Base-by-base conservation (phyloP, 2,797 vertebrate genomes). In the Gymnodraco acuticeps region DNA sequence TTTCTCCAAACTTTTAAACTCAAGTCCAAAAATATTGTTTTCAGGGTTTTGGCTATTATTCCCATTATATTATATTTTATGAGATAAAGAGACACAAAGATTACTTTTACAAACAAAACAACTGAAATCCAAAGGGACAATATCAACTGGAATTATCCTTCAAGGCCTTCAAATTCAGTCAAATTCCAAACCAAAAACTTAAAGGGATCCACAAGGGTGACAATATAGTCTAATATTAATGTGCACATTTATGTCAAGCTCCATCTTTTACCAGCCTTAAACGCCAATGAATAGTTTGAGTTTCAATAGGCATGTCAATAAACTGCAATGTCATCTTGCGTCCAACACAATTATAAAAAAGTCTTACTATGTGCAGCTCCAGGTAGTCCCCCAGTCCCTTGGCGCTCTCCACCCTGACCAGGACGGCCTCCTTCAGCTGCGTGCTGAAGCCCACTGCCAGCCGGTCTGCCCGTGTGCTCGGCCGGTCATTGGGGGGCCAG, bases 391-490 rank as follows among this genome's bases (percentile, higher is more conserved):
- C 96, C 11, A 98, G 95, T 91, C 97, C 96, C 1, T 97, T 96
- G 78, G 97, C 96, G 6, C 97, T 99, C 95, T 99, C 97, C 90
- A 99, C 97, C 46, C 97, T 95, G 85, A 99, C 96, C 91, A 99
- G 94, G 61, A 98, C 92, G 0, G 97, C 97, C 27, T 97, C 97
- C 85, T 96, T 96, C 90, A 97, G 96, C 91, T 97, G 96, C 1
- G 97, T 97, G 94, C 97, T 99, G 94, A 98, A 98, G 91, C 97
- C 97, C 93, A 99, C 96, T 27, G 97, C 97, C 94, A 99, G 95
- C 85, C 97, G 95, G 94, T 99, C 97, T 82, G 97, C 97, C 92
- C 97, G 93, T 0, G 97, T 99, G 94, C 97, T 99, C 52, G 97
- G 97, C 87, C 97, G 95, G 94, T 98, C 97, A 78, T 98, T 99